Conservation (phyloP, 2,888 invertebrate genomes). For the Diplazon laetatorius region DNA sequence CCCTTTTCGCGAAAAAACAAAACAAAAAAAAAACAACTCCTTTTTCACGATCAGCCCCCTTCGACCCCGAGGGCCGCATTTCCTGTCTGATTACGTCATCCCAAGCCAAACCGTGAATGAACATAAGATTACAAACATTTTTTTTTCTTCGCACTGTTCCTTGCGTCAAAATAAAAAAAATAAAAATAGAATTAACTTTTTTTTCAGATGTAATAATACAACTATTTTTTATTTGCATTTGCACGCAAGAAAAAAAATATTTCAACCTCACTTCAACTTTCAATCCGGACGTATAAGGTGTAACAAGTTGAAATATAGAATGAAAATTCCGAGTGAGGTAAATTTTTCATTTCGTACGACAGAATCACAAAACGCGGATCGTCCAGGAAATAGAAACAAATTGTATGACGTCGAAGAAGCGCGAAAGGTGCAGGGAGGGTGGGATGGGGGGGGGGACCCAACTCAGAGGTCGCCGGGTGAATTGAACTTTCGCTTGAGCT, state of each 20-base stretch:
- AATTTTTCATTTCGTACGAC: no score
- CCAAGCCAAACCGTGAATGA: not conserved
- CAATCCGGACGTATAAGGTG: no score
- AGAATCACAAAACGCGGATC: not conserved
- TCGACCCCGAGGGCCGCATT: not conserved
- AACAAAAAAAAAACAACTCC: conserved; percentile 25
- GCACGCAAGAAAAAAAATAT: no score
- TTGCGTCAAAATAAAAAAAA: no score
- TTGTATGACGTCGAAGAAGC: no score
- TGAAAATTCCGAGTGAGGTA: no score
- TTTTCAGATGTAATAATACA: no score
- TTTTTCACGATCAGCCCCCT: no score
- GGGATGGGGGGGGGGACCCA: not conserved
- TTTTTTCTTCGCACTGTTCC: conserved; percentile 4
- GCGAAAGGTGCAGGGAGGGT: no score
- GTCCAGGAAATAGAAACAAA: not conserved
- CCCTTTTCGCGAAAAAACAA: conserved; percentile 27
- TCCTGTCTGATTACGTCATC: not conserved
- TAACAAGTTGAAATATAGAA: conserved; percentile 11
- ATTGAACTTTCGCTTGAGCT: conserved; percentile 25
- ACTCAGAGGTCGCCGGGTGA: conserved; percentile 6
- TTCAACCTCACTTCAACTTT: no score
- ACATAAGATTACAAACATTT: conserved; percentile 1
- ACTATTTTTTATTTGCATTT: no score
- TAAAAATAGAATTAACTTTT: no score